These are phyloP conservation scores for Heliconius eleuchia DNA, from an alignment of 1,140 invertebrate genomes.

Conservation along the genomic window DNA sequence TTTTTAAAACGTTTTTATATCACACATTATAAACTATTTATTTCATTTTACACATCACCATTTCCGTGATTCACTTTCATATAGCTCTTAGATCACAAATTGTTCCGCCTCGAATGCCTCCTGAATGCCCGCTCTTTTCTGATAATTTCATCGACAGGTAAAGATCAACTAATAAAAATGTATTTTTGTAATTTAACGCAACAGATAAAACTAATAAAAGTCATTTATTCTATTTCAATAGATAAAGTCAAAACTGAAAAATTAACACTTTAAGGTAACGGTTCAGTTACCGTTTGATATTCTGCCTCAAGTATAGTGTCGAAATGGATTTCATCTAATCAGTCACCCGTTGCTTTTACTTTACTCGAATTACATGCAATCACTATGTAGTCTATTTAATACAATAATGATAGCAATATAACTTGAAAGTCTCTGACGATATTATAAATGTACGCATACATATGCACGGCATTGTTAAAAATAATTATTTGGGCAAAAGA, in stretches of 20 bases:
- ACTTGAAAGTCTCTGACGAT: not conserved
- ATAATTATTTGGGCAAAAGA: not conserved
- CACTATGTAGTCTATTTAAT: constrained; percentile 2
- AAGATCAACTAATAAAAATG: constrained; percentile 13
- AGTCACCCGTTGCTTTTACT: constrained; percentile 17
- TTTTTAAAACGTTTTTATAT: not conserved
- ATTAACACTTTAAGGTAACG: constrained; percentile 17
- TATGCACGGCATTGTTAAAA: not conserved
- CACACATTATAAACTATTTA: constrained; percentile 6
- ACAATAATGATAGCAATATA: constrained; percentile 2
- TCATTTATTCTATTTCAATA: not conserved
- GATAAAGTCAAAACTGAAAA: not conserved
- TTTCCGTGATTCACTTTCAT: constrained; percentile 36
- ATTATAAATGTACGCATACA: not conserved
- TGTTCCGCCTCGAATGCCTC: constrained; percentile 34
- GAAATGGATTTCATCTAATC: constrained; percentile 22
- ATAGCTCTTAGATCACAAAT: constrained; percentile 35
- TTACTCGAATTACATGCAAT: constrained; percentile 17
- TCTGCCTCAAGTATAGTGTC: constrained; percentile 14
- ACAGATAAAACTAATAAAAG: not conserved
- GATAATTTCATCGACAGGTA: constrained; percentile 32
- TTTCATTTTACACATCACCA: constrained; percentile 34
- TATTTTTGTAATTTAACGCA: not conserved
- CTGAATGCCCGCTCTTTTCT: constrained; percentile 31
- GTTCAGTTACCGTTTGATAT: constrained; percentile 26